Conservation (phyloP, 2,888 invertebrate species). For the Lysandra coridon region DNA sequence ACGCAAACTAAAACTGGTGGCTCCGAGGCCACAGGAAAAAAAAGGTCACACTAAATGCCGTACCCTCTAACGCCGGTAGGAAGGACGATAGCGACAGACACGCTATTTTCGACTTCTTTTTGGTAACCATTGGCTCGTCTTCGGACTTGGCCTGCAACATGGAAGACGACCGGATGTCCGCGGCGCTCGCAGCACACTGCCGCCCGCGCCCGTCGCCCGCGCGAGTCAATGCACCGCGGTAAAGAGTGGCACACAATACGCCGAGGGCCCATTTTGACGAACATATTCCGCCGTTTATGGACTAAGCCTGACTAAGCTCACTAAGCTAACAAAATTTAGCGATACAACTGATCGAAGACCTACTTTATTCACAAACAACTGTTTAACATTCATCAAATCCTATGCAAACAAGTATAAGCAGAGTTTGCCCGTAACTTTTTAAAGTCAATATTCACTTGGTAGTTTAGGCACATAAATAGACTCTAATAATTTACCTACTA, state of each 20-base stretch:
- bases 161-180: slow-evolving; percentile 56
- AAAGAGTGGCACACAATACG: slow-evolving; percentile 58
- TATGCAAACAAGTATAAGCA: not conserved
- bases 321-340: not conserved
- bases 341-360: not conserved
- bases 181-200: slow-evolving; percentile 70
- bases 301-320: not conserved
- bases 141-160: slow-evolving; percentile 72
- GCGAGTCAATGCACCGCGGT: slow-evolving; percentile 68
- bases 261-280: not conserved
- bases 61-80: slow-evolving; percentile 77
- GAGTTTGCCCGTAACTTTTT: not conserved
- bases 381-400: too few species aligned
- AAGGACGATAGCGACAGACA: slow-evolving; percentile 73
- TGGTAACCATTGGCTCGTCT: slow-evolving; percentile 72
- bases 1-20: slow-evolving; percentile 72
- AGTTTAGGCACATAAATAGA: too few species aligned
- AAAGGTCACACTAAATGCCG: slow-evolving; percentile 61
- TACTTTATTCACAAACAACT: not conserved
- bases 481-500: too few species aligned
- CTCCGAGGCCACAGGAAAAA: slow-evolving; percentile 60
- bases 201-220: slow-evolving; percentile 40
- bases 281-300: not conserved
- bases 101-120: slow-evolving; percentile 77
- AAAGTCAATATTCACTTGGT: too few species aligned